A percentile compares a stretch with the other conserved stretches of the same genome.
These are phyloP conservation scores for Sebastes diploproa DNA, from an alignment of 2,797 vertebrate genomes.

Conservation along the genomic window DNA sequence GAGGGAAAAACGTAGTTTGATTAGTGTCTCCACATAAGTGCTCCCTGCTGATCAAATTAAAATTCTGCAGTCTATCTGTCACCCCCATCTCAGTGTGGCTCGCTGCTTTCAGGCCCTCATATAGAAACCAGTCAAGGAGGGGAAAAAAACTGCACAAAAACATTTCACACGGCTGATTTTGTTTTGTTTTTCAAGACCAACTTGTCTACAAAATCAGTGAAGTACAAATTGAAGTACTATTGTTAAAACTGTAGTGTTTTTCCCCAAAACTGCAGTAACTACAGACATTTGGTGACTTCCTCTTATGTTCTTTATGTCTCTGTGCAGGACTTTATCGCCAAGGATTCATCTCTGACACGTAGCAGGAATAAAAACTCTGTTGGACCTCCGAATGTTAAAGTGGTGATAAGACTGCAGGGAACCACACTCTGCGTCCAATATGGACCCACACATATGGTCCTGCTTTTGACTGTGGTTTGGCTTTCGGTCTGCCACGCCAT, in stretches of 20 bases:
- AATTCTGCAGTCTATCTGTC: slow-evolving; percentile 55
- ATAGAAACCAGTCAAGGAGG: slow-evolving; percentile 4
- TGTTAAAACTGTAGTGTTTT: not conserved
- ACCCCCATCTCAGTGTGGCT: slow-evolving; percentile 40
- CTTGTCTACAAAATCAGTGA: not conserved
- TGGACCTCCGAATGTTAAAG: slow-evolving; percentile 27
- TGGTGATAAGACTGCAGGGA: slow-evolving; percentile 53
- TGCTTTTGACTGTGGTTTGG: slow-evolving; percentile 78
- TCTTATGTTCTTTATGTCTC: not conserved
- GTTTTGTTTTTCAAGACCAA: not conserved
- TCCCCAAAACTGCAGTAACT: not conserved
- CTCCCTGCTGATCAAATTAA: slow-evolving; percentile 72
- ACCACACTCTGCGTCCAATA: slow-evolving; percentile 33
- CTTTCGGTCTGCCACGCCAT: slow-evolving; percentile 49
- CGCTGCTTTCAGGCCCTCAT: not conserved
- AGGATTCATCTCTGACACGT: slow-evolving; percentile 40
- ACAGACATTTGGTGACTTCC: not conserved
- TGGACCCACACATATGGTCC: slow-evolving; percentile 72
- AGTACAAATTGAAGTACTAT: not conserved
- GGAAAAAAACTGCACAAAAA: not conserved
- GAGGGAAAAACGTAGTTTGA: slow-evolving; percentile 57
- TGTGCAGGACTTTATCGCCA: slow-evolving; percentile 17
- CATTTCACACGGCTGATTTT: not conserved
- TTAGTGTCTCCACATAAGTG: slow-evolving; percentile 64
- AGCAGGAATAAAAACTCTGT: not conserved